Conservation (phyloP, 2,797 vertebrate genomes). For the Aselliscus stoliczkanus region DNA sequence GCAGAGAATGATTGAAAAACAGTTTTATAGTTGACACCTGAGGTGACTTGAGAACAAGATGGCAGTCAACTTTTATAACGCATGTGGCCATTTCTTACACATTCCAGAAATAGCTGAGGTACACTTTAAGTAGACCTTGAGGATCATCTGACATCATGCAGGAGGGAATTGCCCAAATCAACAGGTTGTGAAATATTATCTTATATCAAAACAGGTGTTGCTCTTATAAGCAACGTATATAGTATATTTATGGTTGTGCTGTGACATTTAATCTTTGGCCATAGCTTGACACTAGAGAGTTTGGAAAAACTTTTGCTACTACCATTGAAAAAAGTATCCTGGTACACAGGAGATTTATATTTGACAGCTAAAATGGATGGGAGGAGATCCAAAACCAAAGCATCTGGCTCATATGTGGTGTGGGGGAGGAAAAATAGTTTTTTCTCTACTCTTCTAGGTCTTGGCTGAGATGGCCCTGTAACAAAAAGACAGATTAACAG, state of each 20-base stretch:
- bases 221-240: not conserved
- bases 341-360: not conserved
- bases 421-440: not conserved
- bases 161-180: not conserved
- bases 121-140: not conserved
- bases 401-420: not conserved
- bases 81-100: not conserved
- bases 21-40: not conserved
- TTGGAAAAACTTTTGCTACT: not conserved
- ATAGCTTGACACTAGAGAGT: not conserved
- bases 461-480: not conserved
- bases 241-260: not conserved
- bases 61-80: not conserved
- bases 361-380: not conserved
- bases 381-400: not conserved
- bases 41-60: not conserved
- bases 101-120: not conserved
- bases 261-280: not conserved
- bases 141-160: not conserved
- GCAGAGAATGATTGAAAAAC: not conserved
- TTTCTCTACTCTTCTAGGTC: not conserved
- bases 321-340: not conserved
- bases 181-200: slow-evolving; percentile 18
- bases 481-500: not conserved
- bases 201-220: not conserved